These are phyloP conservation scores for Mizuhopecten yessoensis DNA, from an alignment of 1,140 invertebrate genomes.

Conservation along the genomic window DNA sequence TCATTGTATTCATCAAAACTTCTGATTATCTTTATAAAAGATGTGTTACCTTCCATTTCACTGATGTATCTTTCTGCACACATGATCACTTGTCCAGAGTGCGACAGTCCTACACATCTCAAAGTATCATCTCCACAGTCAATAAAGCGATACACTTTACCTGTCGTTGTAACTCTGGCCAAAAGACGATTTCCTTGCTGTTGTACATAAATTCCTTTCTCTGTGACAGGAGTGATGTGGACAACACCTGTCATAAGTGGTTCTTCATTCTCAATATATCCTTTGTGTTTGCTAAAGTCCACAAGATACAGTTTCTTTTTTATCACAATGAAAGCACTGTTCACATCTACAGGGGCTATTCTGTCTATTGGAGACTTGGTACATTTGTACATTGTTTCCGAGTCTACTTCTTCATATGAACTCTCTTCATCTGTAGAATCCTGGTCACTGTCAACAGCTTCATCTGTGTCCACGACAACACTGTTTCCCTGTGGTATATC, in stretches of 20 bases:
- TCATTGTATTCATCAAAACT: too few relatives aligned
- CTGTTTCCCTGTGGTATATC: not conserved
- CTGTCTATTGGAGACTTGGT: not conserved
- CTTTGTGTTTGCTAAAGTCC: not conserved
- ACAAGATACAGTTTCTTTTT: not conserved
- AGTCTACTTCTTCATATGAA: not conserved
- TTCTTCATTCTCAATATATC: not conserved
- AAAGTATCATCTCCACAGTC: not conserved
- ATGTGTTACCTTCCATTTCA: too few relatives aligned
- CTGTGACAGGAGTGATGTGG: not conserved
- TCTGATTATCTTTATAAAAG: too few relatives aligned
- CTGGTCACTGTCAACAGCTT: not conserved
- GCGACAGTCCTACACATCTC: not conserved
- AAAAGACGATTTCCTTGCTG: not conserved
- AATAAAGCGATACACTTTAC: not conserved
- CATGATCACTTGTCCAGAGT: not conserved
- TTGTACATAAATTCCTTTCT: conserved; percentile 6
- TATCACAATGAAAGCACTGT: not conserved
- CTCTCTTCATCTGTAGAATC: not conserved
- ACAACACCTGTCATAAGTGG: not conserved
- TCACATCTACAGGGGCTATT: not conserved
- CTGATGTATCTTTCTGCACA: not conserved
- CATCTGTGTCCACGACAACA: not conserved
- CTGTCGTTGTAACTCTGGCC: not conserved
- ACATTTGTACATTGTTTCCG: not conserved